Base-by-base conservation (phyloP, 2,797 vertebrate genomes). In the Semotilus atromaculatus region DNA sequence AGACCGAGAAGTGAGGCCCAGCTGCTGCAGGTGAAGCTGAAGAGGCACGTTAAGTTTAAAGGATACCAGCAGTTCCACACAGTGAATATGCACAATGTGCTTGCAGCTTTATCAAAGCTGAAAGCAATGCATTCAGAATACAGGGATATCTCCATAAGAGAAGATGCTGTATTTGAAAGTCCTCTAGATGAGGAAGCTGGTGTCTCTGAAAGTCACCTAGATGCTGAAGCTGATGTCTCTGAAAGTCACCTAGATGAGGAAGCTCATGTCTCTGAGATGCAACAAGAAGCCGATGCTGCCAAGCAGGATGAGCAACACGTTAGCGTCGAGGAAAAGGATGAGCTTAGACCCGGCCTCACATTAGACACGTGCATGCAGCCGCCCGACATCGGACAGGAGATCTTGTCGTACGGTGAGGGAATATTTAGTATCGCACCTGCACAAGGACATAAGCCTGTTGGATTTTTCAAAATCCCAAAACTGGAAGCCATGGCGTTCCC, bases 371-470 rank as follows among this genome's bases (percentile, higher is more conserved):
- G 38, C 38, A 38, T 38, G 38, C 38, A 38, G 7, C 38, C 38
- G 38, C 38, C 38, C 8, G 38, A 38, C 38, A 38, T 85, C 18
- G 76, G 76, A 9, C 83, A 85, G 36, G 76, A 80, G 45, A 16
- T 85, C 4, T 40, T 75, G 67, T 75, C 71, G 2, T 80, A 51
- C 29, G 83, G 75, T 13, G 75, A 85, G 48, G 34, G 68, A 23
- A 36, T 87, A 45, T 75, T 79, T 45, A 75, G 67, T 11, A 67
- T 87, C 5, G 83, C 79, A 7, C 83, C 86, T 11, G 83, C 73
- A 3, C 64, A 88, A 79, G 83, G 83, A 43, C 80, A 88, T 51
- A 66, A 66, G 4, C 83, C 86, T 8, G 74, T 60, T 10, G 48
- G 74, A 11, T 82, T 85, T 70, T 87, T 85, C 64, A 87, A 72